These are phyloP conservation scores for Drosophila erecta DNA, from an alignment of 1,140 invertebrate species.

Conservation along the genomic window DNA sequence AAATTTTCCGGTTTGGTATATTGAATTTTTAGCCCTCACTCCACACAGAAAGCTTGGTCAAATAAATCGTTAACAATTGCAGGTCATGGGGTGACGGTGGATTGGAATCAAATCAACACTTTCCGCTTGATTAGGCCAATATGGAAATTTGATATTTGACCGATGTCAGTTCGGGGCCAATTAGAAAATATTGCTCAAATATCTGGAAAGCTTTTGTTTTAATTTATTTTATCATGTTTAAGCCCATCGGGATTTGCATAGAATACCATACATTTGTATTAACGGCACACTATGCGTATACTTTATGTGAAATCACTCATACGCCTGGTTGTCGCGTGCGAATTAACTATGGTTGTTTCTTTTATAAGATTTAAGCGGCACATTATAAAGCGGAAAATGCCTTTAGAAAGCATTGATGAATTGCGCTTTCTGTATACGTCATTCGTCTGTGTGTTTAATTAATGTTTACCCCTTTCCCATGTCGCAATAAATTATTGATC, in stretches of 20 bases:
- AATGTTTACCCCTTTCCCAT: conserved; percentile 18
- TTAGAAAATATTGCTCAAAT: conserved; percentile 37
- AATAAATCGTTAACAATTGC: conserved; percentile 76
- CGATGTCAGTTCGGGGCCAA: conserved; percentile 24
- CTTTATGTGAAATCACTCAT: conserved; percentile 17
- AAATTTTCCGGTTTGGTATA: conserved; percentile 29
- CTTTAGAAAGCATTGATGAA: conserved; percentile 8
- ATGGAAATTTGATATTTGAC: conserved; percentile 52
- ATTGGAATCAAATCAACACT: conserved; percentile 68
- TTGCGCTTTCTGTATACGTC: background rate
- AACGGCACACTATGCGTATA: conserved; percentile 17
- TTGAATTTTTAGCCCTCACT: conserved; percentile 26
- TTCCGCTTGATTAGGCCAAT: conserved; percentile 59
- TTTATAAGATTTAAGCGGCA: background rate
- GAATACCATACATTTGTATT: background rate
- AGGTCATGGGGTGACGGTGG: conserved; percentile 28
- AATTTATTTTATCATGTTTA: background rate
- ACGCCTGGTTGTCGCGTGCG: background rate
- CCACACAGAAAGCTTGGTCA: conserved; percentile 28
- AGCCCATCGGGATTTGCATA: background rate
- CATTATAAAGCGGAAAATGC: conserved; percentile 1
- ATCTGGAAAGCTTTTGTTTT: conserved; percentile 6
- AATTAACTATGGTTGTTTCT: background rate
- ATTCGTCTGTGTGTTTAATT: conserved; percentile 22
- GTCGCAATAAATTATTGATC: conserved; percentile 35